These are phyloP conservation scores for Peromyscus maniculatus DNA, from an alignment of 2,113 vertebrate species.

Conservation along the genomic window DNA sequence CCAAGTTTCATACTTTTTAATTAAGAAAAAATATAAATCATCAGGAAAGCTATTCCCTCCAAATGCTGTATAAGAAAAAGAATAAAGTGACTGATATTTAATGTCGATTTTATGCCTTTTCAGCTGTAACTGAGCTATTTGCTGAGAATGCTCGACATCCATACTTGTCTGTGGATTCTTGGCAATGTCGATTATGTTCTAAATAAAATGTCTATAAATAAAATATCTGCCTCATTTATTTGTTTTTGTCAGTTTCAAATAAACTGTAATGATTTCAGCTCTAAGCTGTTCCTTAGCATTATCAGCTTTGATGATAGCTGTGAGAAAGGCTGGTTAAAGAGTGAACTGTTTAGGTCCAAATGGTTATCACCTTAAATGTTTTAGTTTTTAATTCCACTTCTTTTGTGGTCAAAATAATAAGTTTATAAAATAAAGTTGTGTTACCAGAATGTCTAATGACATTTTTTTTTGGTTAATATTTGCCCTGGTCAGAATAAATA, in stretches of 20 bases:
- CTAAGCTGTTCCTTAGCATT: neutral
- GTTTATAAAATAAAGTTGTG: constrained; percentile 41
- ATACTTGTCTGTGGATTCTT: constrained; percentile 13
- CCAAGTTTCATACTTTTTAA: neutral
- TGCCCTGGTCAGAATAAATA: constrained; percentile 70
- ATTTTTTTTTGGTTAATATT: constrained; percentile 37
- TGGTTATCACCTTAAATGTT: neutral
- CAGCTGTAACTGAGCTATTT: constrained; percentile 18
- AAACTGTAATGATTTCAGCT: neutral
- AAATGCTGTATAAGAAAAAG: constrained; percentile 4
- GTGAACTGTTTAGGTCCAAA: neutral
- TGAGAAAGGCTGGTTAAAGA: neutral
- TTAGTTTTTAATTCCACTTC: neutral
- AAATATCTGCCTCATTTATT: constrained; percentile 7
- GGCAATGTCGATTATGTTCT: neutral
- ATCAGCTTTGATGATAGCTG: constrained; percentile 8
- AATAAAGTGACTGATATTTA: neutral
- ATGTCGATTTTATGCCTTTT: constrained; percentile 13
- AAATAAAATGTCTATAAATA: constrained; percentile 20
- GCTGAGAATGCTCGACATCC: neutral
- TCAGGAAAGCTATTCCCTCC: neutral
- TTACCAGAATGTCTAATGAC: neutral
- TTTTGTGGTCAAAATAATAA: neutral
- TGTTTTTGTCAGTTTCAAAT: constrained; percentile 40
- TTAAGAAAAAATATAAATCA: constrained; percentile 1